phyloP scores from a whole-genome alignment of 2,888 invertebrate genomes.

The Perizoma flavofasciatum region DNA sequence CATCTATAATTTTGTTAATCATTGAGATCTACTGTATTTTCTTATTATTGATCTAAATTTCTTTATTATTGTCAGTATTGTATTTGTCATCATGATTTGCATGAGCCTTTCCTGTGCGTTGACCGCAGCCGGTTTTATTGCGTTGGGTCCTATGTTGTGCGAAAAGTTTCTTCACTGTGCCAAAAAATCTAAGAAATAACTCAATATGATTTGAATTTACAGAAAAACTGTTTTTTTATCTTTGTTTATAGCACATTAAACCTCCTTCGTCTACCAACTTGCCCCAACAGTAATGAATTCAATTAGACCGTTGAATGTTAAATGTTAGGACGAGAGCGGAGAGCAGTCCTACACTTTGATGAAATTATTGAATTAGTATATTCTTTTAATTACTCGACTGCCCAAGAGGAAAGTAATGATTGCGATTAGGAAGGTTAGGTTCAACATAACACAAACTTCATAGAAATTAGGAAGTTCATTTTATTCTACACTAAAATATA shows the following conservation, averaged over 20 bases:
- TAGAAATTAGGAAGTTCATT: constrained; percentile 61
- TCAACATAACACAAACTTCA: neutral
- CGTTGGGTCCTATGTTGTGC: constrained; percentile 50
- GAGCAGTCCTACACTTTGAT: too few relatives aligned
- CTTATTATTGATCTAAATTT: constrained; percentile 6
- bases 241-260: too few relatives aligned
- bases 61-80: constrained; percentile 4
- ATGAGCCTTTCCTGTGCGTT: constrained; percentile 43
- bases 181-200: constrained; percentile 33
- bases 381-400: too few relatives aligned
- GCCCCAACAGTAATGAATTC: too few relatives aligned
- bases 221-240: too few relatives aligned
- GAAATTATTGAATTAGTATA: too few relatives aligned
- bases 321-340: too few relatives aligned
- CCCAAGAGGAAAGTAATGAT: too few relatives aligned
- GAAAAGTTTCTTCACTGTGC: constrained; percentile 48
- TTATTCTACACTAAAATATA: constrained; percentile 76
- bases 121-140: constrained; percentile 44
- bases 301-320: too few relatives aligned
- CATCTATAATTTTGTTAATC: too few relatives aligned
- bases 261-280: too few relatives aligned
- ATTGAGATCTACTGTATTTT: neutral
- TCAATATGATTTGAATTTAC: neutral
- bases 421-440: neutral
- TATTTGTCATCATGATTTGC: constrained; percentile 49